Evolutionary conservation across 2,888 invertebrate genomes (phyloP), one percentile per base, ranked within the genome.

Genomic region (Meiosimyza decipiens): DNA sequence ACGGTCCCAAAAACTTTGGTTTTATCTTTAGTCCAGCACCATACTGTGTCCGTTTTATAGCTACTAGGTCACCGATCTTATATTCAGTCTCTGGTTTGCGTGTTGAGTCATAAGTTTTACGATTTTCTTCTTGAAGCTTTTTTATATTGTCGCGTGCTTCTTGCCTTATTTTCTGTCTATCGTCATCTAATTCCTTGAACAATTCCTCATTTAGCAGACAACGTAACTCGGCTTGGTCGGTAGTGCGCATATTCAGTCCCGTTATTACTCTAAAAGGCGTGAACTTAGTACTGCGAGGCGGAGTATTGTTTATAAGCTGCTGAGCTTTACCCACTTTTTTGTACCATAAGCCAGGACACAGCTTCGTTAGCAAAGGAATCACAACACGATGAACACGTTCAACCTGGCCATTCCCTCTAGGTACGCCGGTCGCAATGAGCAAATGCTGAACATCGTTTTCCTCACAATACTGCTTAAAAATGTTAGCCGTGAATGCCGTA

Each of bases 351-450:
- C 28, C 28, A 28, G 73, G 55, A n/a, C 81, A 77, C 13, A 87
- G 49, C 68, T 86, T 86, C 1, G 84, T 79, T 7, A 85, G 57
- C 16, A 84, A 72, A 0, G 83, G 76, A 57, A 84, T 81, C 3
- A 85, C 77, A 2, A 77, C 81, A 11, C 77, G 71, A 70, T 86
- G 82, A 0, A 84, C 74, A 15, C 82, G 73, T 60, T 85, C 82
- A 1, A 82, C 82, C 72, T 86, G 84, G 0, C 84, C 83, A 72
- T 86, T 85, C 7, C 82, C 81, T 60, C 84, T 66, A 0, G 77
- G 77, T 11, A 84, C 75, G 7, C 84, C 78, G 81, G 75, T 83
- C 6, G 73, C 55, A 2, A 80, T 72, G 65, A 84, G 80, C 50
- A 83, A 52, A 64, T 86, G 84, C 22, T 73, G 64, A 18, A 78